Evolutionary conservation across 2,113 vertebrate species (phyloP).

Genomic region (Atlantisia rogersi): DNA sequence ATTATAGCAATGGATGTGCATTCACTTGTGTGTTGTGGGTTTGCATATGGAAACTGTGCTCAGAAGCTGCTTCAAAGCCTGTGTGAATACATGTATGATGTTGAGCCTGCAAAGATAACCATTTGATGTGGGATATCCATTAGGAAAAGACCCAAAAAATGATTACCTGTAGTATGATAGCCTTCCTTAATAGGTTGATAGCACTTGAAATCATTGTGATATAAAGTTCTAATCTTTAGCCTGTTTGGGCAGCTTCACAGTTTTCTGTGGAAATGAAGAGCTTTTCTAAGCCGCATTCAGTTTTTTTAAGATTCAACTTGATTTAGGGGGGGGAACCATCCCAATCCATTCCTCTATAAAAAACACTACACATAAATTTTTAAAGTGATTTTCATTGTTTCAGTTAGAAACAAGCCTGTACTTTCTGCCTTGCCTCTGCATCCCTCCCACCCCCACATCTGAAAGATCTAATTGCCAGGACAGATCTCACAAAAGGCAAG

Average conservation of each 20-base stretch:
- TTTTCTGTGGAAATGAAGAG: neutral
- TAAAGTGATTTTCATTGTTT: neutral
- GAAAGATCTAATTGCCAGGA: neutral
- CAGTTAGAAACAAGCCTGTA: neutral
- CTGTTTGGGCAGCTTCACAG: neutral
- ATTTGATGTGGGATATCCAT: neutral
- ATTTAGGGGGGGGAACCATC: neutral
- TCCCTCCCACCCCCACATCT: neutral
- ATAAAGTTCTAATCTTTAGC: neutral
- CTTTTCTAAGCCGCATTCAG: neutral
- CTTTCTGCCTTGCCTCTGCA: neutral
- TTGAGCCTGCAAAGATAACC: neutral
- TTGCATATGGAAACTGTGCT: neutral
- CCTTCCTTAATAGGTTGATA: neutral
- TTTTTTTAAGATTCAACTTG: neutral
- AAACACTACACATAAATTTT: neutral
- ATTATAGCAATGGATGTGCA: neutral
- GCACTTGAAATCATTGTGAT: neutral
- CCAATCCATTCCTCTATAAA: no score
- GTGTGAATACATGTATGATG: neutral
- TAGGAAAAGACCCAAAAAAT: neutral
- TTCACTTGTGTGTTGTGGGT: rapidly evolving
- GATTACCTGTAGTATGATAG: rapidly evolving
- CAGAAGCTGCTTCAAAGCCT: neutral
- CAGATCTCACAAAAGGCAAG: neutral